Conservation (phyloP, 2,888 invertebrate species). For the Eudemis profundana region DNA sequence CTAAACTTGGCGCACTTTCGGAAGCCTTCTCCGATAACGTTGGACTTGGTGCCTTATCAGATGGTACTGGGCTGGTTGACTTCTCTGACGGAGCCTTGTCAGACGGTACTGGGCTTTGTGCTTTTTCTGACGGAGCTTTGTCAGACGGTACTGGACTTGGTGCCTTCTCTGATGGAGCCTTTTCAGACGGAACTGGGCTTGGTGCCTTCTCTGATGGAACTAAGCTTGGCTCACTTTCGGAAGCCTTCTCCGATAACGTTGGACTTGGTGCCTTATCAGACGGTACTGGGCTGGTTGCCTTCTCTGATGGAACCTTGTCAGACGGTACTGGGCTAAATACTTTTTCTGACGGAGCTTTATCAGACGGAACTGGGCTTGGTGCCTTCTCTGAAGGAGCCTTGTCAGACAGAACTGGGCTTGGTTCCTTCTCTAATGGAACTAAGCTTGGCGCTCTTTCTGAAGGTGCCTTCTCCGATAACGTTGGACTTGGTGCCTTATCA, state of each 20-base stretch:
- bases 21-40: background rate
- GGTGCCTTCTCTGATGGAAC: conserved; percentile 31
- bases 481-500: conserved; percentile 1
- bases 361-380: background rate
- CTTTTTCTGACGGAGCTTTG: background rate
- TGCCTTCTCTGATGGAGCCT: conserved; percentile 11
- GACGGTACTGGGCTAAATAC: background rate
- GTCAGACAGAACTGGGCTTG: conserved; percentile 44
- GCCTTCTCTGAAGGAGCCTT: conserved; percentile 26
- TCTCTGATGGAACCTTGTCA: conserved; percentile 9
- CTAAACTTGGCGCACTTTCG: background rate
- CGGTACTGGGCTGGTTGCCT: background rate
- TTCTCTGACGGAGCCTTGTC: background rate
- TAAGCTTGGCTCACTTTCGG: too few species aligned
- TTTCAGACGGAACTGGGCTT: conserved; percentile 12
- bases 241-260: too few species aligned
- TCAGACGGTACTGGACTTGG: background rate
- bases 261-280: background rate
- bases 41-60: background rate
- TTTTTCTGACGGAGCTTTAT: conserved; percentile 5
- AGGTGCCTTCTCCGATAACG: background rate
- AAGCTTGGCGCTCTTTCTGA: background rate
- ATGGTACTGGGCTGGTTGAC: background rate
- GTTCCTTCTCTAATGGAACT: too few species aligned
- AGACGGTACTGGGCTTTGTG: background rate